Base-by-base conservation (phyloP, 1,140 invertebrate species). In the Lepidostoma basale region DNA sequence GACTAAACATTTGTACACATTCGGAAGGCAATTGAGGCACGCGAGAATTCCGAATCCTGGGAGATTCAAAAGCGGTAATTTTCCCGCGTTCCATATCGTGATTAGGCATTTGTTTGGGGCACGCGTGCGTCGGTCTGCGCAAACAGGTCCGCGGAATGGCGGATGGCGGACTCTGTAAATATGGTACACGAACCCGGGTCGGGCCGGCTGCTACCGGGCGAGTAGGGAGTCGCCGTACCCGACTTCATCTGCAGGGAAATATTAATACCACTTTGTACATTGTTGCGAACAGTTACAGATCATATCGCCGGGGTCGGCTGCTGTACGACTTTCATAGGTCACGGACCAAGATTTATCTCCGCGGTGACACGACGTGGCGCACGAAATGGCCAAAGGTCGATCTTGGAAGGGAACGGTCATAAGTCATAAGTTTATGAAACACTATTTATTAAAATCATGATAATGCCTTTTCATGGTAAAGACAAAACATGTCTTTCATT, bases 211-310 rank as follows among this genome's bases (percentile, higher is more conserved):
- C 47, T 25, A 25, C 22, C 25, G n/a, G 23, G 47, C 23, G 28
- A 52, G 25, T 26, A 9, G 22, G 16, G 56, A 44, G 59, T 49
- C 36, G 60, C 67, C 33, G 62, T 40, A 36, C 58, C 33, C 62
- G 45, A 42, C 62, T 60, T 69, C 52, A 69, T 69, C 65, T 69
- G 59, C 68, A 1, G 68, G 28, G 23, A 64, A 65, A 65, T 69
- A 69, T 69, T 69, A 69, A 69, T 69, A 69, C 39, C 59, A 69
- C 60, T 69, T 69, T 56, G 59, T 56, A 63, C 58, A 63, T 52
- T 54, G 58, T 63, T 10, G 12, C n/a, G 40, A 42, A 18, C n/a
- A n/a, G n/a, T n/a, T 52, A 52, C 47, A 14, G n/a, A 6, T 6
- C 6, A 42, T 6, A 42, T 42, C 3, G 14, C 5, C 6, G 6